Conservation (phyloP, 1,140 invertebrate species). For the Drosophila lacertosa region DNA sequence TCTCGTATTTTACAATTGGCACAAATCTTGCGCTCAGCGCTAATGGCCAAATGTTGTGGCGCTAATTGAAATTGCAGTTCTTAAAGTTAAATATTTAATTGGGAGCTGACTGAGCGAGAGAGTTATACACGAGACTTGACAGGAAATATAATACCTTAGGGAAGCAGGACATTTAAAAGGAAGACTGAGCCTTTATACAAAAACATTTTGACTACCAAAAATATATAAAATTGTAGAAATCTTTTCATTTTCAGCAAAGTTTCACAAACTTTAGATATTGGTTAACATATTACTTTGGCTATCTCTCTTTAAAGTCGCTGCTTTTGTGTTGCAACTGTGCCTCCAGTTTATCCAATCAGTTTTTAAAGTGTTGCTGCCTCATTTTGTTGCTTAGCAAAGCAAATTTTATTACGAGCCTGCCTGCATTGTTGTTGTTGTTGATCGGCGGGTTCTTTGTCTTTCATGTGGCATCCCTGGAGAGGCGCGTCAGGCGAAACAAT, state of each 20-base stretch:
- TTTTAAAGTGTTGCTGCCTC: conserved; percentile 15
- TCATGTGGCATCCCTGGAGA: conserved; percentile 33
- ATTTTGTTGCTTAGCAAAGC: conserved; percentile 36
- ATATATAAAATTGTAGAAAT: no score
- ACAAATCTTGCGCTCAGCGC: conserved; percentile 66
- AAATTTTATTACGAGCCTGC: conserved; percentile 16
- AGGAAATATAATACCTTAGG: neutral
- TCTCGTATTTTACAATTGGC: conserved; percentile 67
- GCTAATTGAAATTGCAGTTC: conserved; percentile 80
- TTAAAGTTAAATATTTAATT: conserved; percentile 77
- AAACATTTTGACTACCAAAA: no score
- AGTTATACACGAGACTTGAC: neutral
- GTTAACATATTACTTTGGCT: neutral
- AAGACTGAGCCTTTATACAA: no score
- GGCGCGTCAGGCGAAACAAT: conserved; percentile 6
- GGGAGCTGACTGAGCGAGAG: conserved; percentile 37
- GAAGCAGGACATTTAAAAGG: no score
- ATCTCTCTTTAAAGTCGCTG: neutral
- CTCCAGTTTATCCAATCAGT: conserved; percentile 1
- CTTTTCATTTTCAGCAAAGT: no score
- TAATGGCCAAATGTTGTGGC: conserved; percentile 76
- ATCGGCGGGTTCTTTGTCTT: conserved; percentile 43
- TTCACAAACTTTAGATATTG: no score
- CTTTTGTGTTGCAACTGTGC: conserved; percentile 9
- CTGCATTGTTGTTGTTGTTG: no score